A percentile compares a stretch with the other conserved stretches of the same genome.
Evolutionary conservation across 1,140 invertebrate species (phyloP).

Genomic region (Drosophila nigromelanica): DNA sequence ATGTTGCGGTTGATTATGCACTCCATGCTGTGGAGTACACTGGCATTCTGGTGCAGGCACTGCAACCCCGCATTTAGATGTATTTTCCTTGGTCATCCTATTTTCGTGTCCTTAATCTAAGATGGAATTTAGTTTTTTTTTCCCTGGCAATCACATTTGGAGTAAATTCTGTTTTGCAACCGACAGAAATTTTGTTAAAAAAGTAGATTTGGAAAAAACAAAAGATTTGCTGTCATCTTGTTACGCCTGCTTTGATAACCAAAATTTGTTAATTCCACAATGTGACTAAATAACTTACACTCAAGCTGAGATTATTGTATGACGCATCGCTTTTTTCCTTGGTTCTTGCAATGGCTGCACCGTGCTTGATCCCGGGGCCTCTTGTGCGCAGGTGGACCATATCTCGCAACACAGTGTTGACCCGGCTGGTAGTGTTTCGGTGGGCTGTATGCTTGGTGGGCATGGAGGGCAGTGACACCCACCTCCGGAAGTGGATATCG

Average conservation of each 20-base stretch:
- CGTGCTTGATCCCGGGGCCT: not conserved
- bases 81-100: not conserved
- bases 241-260: conserved; percentile 15
- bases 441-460: not conserved
- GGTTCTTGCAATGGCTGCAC: conserved; percentile 1
- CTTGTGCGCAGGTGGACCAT: not conserved
- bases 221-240: not conserved
- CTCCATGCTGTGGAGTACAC: conserved; percentile 4
- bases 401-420: not conserved
- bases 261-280: not conserved
- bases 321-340: conserved; percentile 5
- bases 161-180: not conserved
- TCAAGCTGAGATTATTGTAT: conserved; percentile 14
- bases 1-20: too few species aligned
- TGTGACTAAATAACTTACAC: too few species aligned
- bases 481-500: not conserved
- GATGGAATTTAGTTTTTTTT: not conserved
- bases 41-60: not conserved
- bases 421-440: too few species aligned
- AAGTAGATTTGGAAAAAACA: not conserved
- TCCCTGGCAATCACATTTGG: conserved; percentile 3
- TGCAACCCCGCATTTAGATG: not conserved
- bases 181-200: conserved; percentile 12
- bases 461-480: not conserved
- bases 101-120: not conserved